Base-by-base conservation (phyloP, 2,113 vertebrate genomes). In the Rattus rattus region DNA sequence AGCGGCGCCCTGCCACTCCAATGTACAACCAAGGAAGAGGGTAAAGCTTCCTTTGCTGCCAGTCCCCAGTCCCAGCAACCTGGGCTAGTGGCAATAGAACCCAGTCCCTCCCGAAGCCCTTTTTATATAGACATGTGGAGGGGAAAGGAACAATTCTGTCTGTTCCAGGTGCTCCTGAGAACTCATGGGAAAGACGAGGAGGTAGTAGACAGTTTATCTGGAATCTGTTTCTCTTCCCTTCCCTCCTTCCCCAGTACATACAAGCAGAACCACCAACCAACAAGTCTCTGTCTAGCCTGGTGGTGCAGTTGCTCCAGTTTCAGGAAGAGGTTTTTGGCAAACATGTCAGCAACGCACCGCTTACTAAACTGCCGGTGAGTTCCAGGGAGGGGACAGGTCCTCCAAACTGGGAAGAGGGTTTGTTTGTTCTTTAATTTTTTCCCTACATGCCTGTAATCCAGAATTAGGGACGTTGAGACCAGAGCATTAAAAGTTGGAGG, bases 311-410 rank as follows among this genome's bases (percentile, higher is more conserved):
- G 96, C 99, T 99, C 95, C 99, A 99, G 98, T 99, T 99, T 98
- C 99, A 99, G 98, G 99, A 99, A 98, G 99, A 99, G 98, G 99
- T 99, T 90, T 99, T 99, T 92, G 99, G 99, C 20, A 99, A 99
- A 79, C 99, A 99, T 98, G 99, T 99, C 98, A 99, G 99, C 99
- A 99, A 99, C 96, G 99, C 99, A 61, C 99, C 99, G 0, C 99
- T 99, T 96, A 99, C 99, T 95, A 99, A 99, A 95, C 98, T 99
- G 95, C 99, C 99, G 95, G 99, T 99, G 98, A 98, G 98, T 98
- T 11, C 49, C 7, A 80, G 92, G 59, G 63, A 67, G 63, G 52
- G 73, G 69, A 19, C 22, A 26, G 54, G 26, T 17, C 47, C 33
- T 87, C 81, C 63, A 49, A 52, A 56, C 61, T 70, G 26, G 69